Base-by-base conservation (phyloP, 1,140 invertebrate genomes). In the Chelonus insularis region DNA sequence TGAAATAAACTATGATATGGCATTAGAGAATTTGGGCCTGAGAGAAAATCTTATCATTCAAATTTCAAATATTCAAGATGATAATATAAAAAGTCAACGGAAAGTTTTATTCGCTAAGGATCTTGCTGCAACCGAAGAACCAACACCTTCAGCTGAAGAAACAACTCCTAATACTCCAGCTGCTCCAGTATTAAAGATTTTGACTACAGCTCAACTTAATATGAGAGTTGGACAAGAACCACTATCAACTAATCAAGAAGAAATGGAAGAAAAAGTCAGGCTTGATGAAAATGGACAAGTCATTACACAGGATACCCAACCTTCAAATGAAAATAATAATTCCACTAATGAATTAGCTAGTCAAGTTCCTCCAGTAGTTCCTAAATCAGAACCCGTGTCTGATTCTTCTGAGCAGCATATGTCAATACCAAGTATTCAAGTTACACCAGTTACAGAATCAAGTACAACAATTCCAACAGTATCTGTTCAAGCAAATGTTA, bases 181-280 rank as follows among this genome's bases (percentile, higher is more conserved):
- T 34, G 9, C 12, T 4, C 9, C 47, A 14, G 48, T n/a, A 14
- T 45, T 65, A 4, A 61, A 48, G 54, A 59, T 66, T 29, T 54
- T 66, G 11, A 60, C 60, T 1, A 62, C 37, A 4, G 64, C 62
- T 36, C 60, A 66, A 47, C 21, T 66, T 20, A 66, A 66, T 37
- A 59, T 36, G 36, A 56, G 48, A 43, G 50, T 62, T 12, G 47
- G 41, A 3, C 18, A 51, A 23, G 29, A 41, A 50, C 57, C 55
- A 14, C 47, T n/a, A n/a, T n/a, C n/a, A n/a, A n/a, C n/a, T n/a
- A n/a, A n/a, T 29, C 25, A 29, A 29, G 25, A 29, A 29, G 3
- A 29, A 29, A 29, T n/a, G n/a, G n/a, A n/a, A n/a, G n/a, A n/a
- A n/a, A n/a, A n/a, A n/a, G n/a, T n/a, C n/a, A n/a, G n/a, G n/a